These are phyloP conservation scores for Drosophila navojoa DNA, from an alignment of 1,140 invertebrate species.

Conservation along the genomic window DNA sequence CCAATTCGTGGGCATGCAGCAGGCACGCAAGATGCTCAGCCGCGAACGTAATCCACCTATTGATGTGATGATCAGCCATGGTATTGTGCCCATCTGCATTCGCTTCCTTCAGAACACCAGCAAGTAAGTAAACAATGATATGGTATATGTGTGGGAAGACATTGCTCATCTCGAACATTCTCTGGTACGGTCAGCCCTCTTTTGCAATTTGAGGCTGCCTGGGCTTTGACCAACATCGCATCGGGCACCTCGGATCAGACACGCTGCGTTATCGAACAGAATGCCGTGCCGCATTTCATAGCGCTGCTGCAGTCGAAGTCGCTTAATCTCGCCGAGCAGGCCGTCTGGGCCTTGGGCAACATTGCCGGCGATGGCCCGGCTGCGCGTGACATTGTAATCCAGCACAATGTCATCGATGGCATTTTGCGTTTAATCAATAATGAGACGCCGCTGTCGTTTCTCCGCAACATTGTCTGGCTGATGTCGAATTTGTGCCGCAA, in stretches of 20 bases:
- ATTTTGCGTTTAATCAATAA: conserved; percentile 88
- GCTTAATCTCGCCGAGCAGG: conserved; percentile 95
- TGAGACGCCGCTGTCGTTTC: conserved; percentile 84
- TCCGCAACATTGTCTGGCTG: conserved; percentile 92
- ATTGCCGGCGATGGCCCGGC: conserved; percentile 95
- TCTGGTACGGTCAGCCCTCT: conserved; percentile 86
- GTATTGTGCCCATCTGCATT: conserved; percentile 94
- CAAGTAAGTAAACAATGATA: conserved; percentile 86
- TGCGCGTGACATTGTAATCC: conserved; percentile 90
- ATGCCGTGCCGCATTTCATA: conserved; percentile 94
- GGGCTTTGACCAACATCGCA: conserved; percentile 99
- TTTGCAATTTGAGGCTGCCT: conserved; percentile 98
- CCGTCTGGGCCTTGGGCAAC: conserved; percentile 99
- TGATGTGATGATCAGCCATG: conserved; percentile 93
- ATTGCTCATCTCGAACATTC: background rate
- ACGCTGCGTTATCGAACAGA: conserved; percentile 91
- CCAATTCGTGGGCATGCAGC: conserved; percentile 89
- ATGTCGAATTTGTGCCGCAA: conserved; percentile 96
- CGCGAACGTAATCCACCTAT: conserved; percentile 97
- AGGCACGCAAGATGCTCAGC: conserved; percentile 95
- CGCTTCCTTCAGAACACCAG: conserved; percentile 89
- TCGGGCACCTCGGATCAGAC: conserved; percentile 97
- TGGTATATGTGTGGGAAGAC: background rate
- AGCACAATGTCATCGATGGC: conserved; percentile 86
- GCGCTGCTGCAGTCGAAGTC: conserved; percentile 90